Base-by-base conservation (phyloP, 1,140 invertebrate species). In the Lycorma delicatula region DNA sequence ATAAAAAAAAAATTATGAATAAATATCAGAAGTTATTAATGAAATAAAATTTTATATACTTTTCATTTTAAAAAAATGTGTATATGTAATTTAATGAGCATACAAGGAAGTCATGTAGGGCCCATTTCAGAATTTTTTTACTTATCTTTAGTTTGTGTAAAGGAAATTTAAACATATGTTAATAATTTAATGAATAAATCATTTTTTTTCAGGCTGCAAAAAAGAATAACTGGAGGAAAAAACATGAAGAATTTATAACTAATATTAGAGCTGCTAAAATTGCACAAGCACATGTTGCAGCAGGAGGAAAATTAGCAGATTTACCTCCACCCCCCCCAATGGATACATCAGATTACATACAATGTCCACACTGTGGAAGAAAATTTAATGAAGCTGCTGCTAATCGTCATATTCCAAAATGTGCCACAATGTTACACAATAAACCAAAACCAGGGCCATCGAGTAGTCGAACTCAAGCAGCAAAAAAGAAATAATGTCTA, bases 361-460 rank as follows among this genome's bases (percentile, higher is more conserved):
- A 85, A 64, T 98, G 94, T 70, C 93, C 93, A 0, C 86, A 95
- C 72, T 98, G 95, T 71, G 76, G 77, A 11, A 78, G 95, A 13
- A 86, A 84, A 65, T 98, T 97, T 77, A 93, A 87, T 72, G 77
- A 86, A 67, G 74, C 74, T 0, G 93, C 90, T 0, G 95, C 93
- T 1, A 88, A 92, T 60, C 73, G 94, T 38, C 95, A 98, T 73
- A 95, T 98, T 66, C 93, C 94, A 12, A 90, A 91, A 72, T 98
- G 95, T 75, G 82, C 84, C 65, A 81, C 77, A 62, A 91, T 87
- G 75, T 73, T 82, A 61, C 86, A 88, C 69, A 93, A 91, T 71
- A 92, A 91, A 69, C 79, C 82, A n/a, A 80, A 79, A 63, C 70
- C 71, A 49, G 70, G 67, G 48, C 28, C 46, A 16, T n/a, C 18